Evolutionary conservation across 2,113 vertebrate species (phyloP).

Genomic region (Notarius quadriscutis): DNA sequence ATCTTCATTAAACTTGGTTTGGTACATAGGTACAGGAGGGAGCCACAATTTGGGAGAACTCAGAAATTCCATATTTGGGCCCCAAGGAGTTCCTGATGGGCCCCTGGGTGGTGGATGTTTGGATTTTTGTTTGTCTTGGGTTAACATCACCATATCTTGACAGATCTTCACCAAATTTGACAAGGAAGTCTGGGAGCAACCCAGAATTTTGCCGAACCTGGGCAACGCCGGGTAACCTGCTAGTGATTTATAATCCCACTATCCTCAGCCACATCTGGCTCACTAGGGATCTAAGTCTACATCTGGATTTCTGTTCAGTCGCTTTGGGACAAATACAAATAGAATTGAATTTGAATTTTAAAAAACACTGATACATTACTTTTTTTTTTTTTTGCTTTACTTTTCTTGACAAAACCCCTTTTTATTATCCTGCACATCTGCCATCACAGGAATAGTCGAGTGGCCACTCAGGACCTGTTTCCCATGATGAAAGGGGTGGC

Average conservation of each 20-base stretch:
- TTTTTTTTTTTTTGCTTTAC: background rate
- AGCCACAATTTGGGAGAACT: too few relatives aligned
- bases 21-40: too few relatives aligned
- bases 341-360: background rate
- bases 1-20: too few relatives aligned
- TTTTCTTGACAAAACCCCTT: background rate
- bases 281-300: background rate
- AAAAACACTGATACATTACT: background rate
- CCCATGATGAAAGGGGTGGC: slow-evolving; percentile 20
- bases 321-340: background rate
- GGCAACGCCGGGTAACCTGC: too few relatives aligned
- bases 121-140: too few relatives aligned
- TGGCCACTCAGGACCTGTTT: slow-evolving; percentile 3
- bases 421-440: background rate
- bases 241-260: background rate
- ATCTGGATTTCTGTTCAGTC: background rate
- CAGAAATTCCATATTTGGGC: too few relatives aligned
- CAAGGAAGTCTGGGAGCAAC: too few relatives aligned
- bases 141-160: too few relatives aligned
- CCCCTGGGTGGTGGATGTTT: too few relatives aligned
- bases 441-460: slow-evolving; percentile 4
- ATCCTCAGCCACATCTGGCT: background rate
- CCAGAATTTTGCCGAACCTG: too few relatives aligned
- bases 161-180: too few relatives aligned
- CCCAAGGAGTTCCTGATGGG: too few relatives aligned